Evolutionary conservation across 2,797 vertebrate genomes (phyloP), one percentile per base, ranked within the genome.

Genomic region (Zenarchopterus dispar): DNA sequence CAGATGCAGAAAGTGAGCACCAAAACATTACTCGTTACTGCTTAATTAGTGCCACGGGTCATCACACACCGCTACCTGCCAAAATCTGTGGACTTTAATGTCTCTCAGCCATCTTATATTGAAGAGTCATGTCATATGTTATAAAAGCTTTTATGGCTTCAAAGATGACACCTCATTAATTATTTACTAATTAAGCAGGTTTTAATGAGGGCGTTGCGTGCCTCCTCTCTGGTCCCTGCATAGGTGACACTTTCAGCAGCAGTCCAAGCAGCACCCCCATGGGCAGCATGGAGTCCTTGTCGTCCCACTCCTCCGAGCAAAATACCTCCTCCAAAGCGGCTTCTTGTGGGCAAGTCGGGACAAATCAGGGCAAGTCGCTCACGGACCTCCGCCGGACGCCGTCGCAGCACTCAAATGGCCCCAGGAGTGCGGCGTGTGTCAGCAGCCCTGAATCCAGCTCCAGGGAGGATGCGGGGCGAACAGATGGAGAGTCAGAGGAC

Each of bases 211-310:
- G 83, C 86, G 47, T 42, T 50, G 69, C 62, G 0, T 82, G 78
- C 83, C 77, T 67, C n/a, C n/a, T 33, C 66, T 73, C 84, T 88
- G 86, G 78, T 60, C 85, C 85, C 78, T 86, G 84, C 74, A 81
- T 84, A 99, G 97, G 97, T 84, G 97, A 99, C 81, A 94, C 95
- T 0, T 95, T 96, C 46, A 98, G 97, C 92, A 98, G 97, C 85
- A 98, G 97, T 70, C 95, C 95, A 0, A 93, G 96, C 86, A 99
- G 97, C 90, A 98, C 97, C 0, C 97, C 97, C 2, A 95, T 96
- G 95, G 97, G 97, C 71, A 99, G 97, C 83, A 93, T 98, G 56
- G 97, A 99, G 81, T 99, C 97, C 0, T 90, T 99, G n/a, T 99
- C 97, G 21, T 99, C 97, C 21, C 97, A 99, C 88, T 99, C 97